phyloP scores from a whole-genome alignment of 2,797 vertebrate genomes.

The Tokudaia muenninki region DNA sequence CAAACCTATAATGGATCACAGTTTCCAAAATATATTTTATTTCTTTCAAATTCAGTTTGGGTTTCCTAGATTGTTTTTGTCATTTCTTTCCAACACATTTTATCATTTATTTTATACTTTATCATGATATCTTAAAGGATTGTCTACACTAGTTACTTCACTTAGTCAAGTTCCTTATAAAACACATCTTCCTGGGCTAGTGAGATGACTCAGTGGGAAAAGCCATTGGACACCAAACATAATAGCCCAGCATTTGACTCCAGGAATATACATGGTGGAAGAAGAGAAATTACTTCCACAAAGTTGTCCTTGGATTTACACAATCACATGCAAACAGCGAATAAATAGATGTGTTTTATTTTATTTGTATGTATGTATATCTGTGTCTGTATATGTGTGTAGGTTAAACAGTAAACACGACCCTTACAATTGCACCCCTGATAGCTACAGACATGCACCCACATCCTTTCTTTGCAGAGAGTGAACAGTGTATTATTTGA shows the following conservation, averaged over 20 bases:
- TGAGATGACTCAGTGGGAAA: background rate
- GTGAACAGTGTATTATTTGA: background rate
- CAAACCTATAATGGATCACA: background rate
- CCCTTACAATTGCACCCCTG: background rate
- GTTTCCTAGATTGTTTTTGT: background rate
- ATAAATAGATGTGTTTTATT: background rate
- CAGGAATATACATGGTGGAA: background rate
- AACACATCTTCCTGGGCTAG: background rate
- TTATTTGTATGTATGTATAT: background rate
- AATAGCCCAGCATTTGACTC: background rate
- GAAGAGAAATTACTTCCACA: background rate
- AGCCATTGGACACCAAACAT: background rate
- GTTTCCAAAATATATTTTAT: background rate
- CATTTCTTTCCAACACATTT: background rate
- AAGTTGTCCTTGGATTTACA: background rate
- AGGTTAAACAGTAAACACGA: background rate
- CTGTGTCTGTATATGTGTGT: background rate
- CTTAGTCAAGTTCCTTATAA: background rate
- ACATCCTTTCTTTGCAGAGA: background rate
- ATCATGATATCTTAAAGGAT: background rate
- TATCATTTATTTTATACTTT: background rate
- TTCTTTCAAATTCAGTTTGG: background rate
- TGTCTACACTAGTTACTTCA: background rate
- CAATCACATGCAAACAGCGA: background rate
- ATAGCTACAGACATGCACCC: background rate